Base-by-base conservation (phyloP, 2,888 invertebrate genomes). In the Spilarctia lutea region DNA sequence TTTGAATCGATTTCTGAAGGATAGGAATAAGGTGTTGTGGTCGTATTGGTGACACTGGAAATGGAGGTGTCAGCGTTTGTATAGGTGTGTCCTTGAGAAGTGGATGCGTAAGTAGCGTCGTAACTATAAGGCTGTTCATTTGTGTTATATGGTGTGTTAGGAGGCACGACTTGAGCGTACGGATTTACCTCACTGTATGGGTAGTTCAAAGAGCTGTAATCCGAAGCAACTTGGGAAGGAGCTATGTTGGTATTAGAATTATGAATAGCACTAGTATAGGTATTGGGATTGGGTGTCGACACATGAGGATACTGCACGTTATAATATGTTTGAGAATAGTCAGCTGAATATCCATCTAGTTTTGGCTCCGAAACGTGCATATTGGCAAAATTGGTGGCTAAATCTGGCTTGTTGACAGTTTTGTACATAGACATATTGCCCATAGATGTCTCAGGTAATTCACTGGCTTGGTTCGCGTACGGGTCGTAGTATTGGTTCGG, bases 311-410 rank as follows among this genome's bases (percentile, higher is more conserved):
- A 94, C 70, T 94, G 93, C 3, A 90, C 88, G 73, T 86, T 93
- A 83, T 94, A 94, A 79, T 89, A 94, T 1, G 93, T 94, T 72
- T 95, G 92, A 0, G 93, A 89, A 77, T 94, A 94, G 71, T 94
- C 94, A 0, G 85, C 81, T 0, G 85, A 87, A 72, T 87, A 91
- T 42, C 82, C 85, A 35, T 92, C 92, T 0, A 89, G 75, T 79
- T 93, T 93, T 0, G 90, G 87, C 0, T 72, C 88, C 0, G 91
- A 80, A 1, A 95, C 86, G 52, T 94, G 93, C 94, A 96, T 93
- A 75, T 94, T 92, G 0, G 92, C 89, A 76, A 96, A 94, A 72
- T 89, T 93, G 0, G 90, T 81, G 73, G 85, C 90, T 78, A 95
- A 85, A 35, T 95, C 94, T 0, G 82, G 75, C 68, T 90, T 90